These are phyloP conservation scores for Subacronicta megacephala DNA, from an alignment of 2,888 invertebrate genomes.

Conservation along the genomic window DNA sequence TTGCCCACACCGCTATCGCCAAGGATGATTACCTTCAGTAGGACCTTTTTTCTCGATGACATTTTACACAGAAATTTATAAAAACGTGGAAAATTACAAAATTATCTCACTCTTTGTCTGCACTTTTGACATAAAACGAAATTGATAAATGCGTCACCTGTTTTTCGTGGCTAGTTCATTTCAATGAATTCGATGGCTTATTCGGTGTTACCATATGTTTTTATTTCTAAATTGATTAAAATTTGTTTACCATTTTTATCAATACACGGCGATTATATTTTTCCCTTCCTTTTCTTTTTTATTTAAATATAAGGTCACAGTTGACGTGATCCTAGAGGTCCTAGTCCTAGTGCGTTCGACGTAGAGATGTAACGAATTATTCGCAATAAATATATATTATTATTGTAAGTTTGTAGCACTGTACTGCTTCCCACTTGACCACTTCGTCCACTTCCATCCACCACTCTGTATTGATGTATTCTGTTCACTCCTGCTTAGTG, in stretches of 20 bases:
- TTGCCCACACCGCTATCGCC: slow-evolving; percentile 99
- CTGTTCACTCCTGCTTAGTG: too few species aligned
- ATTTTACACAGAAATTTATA: slow-evolving; percentile 89
- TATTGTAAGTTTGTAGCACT: too few species aligned
- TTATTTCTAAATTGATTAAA: not conserved
- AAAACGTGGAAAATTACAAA: slow-evolving; percentile 76
- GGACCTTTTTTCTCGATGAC: slow-evolving; percentile 98
- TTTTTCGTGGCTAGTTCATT: slow-evolving; percentile 65
- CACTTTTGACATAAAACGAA: slow-evolving; percentile 83
- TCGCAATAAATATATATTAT: too few species aligned
- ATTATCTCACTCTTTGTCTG: slow-evolving; percentile 86
- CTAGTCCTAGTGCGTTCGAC: too few species aligned
- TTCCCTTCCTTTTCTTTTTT: too few species aligned
- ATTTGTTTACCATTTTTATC: not conserved
- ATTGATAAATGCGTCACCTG: slow-evolving; percentile 89
- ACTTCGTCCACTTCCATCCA: too few species aligned
- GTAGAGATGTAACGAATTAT: too few species aligned
- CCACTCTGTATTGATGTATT: too few species aligned
- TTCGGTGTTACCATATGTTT: slow-evolving; percentile 30
- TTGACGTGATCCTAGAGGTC: too few species aligned
- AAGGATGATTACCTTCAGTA: slow-evolving; percentile 99
- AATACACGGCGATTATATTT: too few species aligned
- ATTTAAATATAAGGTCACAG: too few species aligned
- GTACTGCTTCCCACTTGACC: too few species aligned
- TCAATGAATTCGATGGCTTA: slow-evolving; percentile 31